Conservation (phyloP, 2,888 invertebrate species). For the Hypsopygia costalis region DNA sequence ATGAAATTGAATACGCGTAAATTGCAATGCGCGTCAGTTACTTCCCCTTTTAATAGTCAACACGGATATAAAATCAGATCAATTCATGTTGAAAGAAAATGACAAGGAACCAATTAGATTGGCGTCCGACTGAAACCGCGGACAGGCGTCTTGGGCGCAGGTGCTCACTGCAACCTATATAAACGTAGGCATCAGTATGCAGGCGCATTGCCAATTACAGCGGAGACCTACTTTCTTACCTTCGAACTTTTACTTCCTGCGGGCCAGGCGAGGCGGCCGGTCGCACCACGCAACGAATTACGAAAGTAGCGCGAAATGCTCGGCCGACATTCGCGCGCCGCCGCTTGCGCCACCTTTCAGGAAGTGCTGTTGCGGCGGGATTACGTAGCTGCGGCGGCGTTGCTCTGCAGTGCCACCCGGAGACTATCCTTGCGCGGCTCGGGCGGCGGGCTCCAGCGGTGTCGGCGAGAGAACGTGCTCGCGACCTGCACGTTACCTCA, state of each 20-base stretch:
- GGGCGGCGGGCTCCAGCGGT: slow-evolving; percentile 34
- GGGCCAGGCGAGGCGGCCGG: slow-evolving; percentile 72
- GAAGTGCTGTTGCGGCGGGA: slow-evolving; percentile 75
- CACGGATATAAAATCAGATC: background rate
- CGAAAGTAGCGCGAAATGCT: slow-evolving; percentile 80
- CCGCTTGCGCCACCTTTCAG: slow-evolving; percentile 77
- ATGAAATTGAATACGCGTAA: background rate
- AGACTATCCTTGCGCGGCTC: slow-evolving; percentile 48
- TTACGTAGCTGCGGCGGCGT: slow-evolving; percentile 58
- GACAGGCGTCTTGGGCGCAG: slow-evolving; percentile 31
- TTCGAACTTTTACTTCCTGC: slow-evolving; percentile 81
- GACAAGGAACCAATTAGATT: slow-evolving; percentile 2
- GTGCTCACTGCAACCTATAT: slow-evolving; percentile 57
- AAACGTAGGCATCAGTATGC: slow-evolving; percentile 69
- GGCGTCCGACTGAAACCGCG: background rate
- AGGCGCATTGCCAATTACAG: slow-evolving; percentile 77
- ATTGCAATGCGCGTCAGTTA: background rate
- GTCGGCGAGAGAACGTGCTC: slow-evolving; percentile 28
- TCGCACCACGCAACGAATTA: slow-evolving; percentile 77
- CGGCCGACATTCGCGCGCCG: slow-evolving; percentile 76
- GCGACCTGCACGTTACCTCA: slow-evolving; percentile 37
- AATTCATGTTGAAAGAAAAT: background rate
- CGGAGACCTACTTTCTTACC: slow-evolving; percentile 80
- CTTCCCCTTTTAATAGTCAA: background rate
- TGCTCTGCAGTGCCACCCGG: slow-evolving; percentile 29